These are phyloP conservation scores for Stratiomys singularior DNA, from an alignment of 2,888 invertebrate species.

Conservation along the genomic window DNA sequence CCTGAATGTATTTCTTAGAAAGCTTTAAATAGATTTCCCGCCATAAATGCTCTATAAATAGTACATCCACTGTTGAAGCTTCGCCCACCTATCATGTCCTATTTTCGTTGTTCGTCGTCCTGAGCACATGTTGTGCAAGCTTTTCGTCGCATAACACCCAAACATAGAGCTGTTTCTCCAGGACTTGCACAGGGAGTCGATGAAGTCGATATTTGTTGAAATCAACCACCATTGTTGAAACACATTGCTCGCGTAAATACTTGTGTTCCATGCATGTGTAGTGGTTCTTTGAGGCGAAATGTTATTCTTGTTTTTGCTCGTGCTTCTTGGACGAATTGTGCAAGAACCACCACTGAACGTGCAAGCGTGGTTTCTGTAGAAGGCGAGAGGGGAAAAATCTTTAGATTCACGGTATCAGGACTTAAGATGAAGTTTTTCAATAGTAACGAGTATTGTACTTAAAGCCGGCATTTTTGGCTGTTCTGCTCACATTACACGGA, in stretches of 20 bases:
- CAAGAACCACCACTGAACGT: neutral
- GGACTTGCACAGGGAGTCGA: neutral
- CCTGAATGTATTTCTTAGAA: neutral
- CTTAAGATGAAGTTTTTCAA: conserved; percentile 7
- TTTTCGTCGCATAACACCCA: conserved; percentile 30
- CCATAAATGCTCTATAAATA: conserved; percentile 32
- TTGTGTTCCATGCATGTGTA: neutral
- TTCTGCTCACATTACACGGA: neutral
- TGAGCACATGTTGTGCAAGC: conserved; percentile 44
- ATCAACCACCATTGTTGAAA: neutral
- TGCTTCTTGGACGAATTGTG: conserved; percentile 11
- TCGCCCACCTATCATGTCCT: conserved; percentile 5
- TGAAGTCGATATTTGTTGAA: neutral
- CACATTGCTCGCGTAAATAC: neutral
- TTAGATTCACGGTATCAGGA: neutral
- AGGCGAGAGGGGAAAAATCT: neutral
- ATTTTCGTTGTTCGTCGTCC: neutral
- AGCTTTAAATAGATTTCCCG: conserved; percentile 44
- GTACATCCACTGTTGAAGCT: conserved; percentile 5
- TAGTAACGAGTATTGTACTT: conserved; percentile 8
- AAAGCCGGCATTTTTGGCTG: conserved; percentile 21
- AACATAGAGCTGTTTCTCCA: neutral
- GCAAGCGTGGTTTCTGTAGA: neutral
- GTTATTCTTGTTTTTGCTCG: conserved; percentile 17
- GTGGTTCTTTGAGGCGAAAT: conserved; percentile 35